These are phyloP conservation scores for Pammene fasciana DNA, from an alignment of 2,888 invertebrate genomes.

Conservation along the genomic window DNA sequence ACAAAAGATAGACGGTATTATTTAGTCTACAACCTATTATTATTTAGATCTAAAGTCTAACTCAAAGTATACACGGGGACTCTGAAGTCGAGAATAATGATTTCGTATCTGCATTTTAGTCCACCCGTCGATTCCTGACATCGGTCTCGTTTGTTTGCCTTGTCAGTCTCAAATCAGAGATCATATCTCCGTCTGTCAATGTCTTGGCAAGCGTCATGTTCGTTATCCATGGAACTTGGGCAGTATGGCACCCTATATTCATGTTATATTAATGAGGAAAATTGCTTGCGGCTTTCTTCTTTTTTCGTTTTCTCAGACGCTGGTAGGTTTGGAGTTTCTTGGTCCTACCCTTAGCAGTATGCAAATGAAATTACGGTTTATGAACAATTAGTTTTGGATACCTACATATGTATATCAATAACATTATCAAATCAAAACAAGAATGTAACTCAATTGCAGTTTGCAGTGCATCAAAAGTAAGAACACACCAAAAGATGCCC, in stretches of 20 bases:
- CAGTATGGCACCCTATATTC: conserved; percentile 5
- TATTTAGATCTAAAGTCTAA: not conserved
- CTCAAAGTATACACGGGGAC: not conserved
- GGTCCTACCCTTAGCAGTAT: too few relatives aligned
- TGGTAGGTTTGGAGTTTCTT: not conserved
- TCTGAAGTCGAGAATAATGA: conserved; percentile 7
- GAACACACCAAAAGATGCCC: too few relatives aligned
- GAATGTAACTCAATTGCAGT: too few relatives aligned
- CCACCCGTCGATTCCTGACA: conserved; percentile 14
- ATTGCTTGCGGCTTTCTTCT: not conserved
- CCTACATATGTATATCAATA: too few relatives aligned
- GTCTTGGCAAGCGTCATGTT: conserved; percentile 16
- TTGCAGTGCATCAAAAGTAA: too few relatives aligned
- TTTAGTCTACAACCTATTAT: too few relatives aligned
- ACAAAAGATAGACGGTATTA: too few relatives aligned
- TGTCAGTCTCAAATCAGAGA: conserved; percentile 29
- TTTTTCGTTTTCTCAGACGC: not conserved
- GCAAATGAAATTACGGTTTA: too few relatives aligned
- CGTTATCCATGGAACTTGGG: conserved; percentile 19
- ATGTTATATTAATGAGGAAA: conserved; percentile 3
- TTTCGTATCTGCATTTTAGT: conserved; percentile 16
- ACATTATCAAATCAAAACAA: too few relatives aligned
- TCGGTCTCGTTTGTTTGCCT: conserved; percentile 10
- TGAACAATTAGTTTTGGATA: too few relatives aligned
- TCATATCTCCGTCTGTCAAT: conserved; percentile 25